phyloP scores from a whole-genome alignment of 2,113 vertebrate genomes.

The Poecile atricapillus region DNA sequence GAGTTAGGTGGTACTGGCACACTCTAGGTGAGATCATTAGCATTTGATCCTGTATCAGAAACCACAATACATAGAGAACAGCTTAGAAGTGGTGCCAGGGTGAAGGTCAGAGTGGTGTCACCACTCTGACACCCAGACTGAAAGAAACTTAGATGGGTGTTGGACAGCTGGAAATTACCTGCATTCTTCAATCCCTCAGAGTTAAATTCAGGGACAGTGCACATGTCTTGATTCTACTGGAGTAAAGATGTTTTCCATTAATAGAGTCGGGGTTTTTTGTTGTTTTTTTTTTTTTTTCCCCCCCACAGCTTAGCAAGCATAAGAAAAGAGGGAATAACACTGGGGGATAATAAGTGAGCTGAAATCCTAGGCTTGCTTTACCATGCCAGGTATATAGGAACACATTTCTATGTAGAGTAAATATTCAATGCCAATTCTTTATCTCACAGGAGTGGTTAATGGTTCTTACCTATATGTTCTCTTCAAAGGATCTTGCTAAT shows the following conservation, averaged over 20 bases:
- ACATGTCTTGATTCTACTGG: not conserved
- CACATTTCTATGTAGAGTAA: not conserved
- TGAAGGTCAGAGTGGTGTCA: not conserved
- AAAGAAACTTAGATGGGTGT: not conserved
- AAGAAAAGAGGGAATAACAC: not conserved
- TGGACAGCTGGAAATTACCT: not conserved
- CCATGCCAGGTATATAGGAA: not conserved
- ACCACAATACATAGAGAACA: not conserved
- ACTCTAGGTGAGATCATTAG: not conserved
- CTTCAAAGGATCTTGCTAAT: constrained; percentile 9
- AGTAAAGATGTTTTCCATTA: not conserved
- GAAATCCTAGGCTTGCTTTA: not conserved
- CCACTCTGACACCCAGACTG: not conserved
- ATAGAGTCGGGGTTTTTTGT: not conserved
- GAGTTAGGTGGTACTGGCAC: not conserved
- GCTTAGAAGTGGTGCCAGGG: not conserved
- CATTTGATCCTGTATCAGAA: not conserved
- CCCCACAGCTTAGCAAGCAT: not conserved
- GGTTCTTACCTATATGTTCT: not conserved
- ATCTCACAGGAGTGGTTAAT: not conserved
- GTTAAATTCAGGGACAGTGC: not conserved
- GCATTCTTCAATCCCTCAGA: not conserved
- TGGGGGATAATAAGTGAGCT: not conserved
- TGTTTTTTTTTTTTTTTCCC: not conserved
- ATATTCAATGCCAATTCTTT: not conserved